phyloP scores from a whole-genome alignment of 1,140 invertebrate genomes.

The Listronotus bonariensis region DNA sequence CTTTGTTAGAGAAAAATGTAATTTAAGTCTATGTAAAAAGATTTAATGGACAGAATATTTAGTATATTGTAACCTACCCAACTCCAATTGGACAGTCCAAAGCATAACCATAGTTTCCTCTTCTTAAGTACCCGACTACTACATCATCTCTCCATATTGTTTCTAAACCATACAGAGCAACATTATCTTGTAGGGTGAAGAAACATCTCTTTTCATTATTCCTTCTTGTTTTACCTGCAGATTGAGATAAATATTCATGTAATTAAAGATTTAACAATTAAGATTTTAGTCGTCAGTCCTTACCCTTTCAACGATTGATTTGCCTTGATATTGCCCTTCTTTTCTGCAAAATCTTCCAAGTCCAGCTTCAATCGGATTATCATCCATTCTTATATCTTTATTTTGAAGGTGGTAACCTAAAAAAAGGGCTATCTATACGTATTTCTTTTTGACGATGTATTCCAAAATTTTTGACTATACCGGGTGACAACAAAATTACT shows the following conservation, averaged over 20 bases:
- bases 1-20: too few species aligned
- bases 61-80: conserved; percentile 59
- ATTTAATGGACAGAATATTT: too few species aligned
- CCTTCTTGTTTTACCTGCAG: conserved; percentile 61
- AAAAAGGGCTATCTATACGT: too few species aligned
- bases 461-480: too few species aligned
- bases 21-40: too few species aligned
- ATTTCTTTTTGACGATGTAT: too few species aligned
- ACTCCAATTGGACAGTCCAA: conserved; percentile 72
- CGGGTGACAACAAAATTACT: too few species aligned
- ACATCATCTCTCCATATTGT: conserved; percentile 78
- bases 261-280: not conserved
- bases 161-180: conserved; percentile 82
- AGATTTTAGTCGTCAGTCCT: not conserved
- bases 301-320: conserved; percentile 67
- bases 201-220: conserved; percentile 74
- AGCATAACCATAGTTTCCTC: conserved; percentile 79
- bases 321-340: conserved; percentile 76
- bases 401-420: conserved; percentile 86
- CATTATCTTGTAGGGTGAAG: conserved; percentile 69
- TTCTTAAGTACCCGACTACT: conserved; percentile 76
- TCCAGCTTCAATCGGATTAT: conserved; percentile 84
- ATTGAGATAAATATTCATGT: conserved; percentile 36
- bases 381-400: conserved; percentile 76
- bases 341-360: conserved; percentile 77